These are phyloP conservation scores for Ondatra zibethicus DNA, from an alignment of 2,113 vertebrate species.

Conservation along the genomic window DNA sequence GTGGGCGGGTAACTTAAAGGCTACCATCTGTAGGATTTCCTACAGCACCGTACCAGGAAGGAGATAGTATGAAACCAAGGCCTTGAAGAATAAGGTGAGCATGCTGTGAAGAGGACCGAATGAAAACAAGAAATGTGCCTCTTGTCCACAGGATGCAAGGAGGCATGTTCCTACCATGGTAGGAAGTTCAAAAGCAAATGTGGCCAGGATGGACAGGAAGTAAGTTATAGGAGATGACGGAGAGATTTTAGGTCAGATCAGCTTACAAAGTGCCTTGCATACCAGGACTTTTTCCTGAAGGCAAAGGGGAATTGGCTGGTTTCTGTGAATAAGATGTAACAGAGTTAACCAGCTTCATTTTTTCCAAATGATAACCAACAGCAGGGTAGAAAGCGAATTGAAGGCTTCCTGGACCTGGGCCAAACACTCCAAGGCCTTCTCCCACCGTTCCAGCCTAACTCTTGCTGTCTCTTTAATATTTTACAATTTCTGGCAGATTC, in stretches of 20 bases:
- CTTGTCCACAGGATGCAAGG: not conserved
- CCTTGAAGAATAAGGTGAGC: not conserved
- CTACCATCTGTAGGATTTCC: too few relatives aligned
- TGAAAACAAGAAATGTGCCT: not conserved
- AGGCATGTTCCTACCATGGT: not conserved
- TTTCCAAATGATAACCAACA: constrained; percentile 54
- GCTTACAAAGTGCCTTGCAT: not conserved
- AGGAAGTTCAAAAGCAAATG: not conserved
- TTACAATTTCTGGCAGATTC: constrained; percentile 55
- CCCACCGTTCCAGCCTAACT: not conserved
- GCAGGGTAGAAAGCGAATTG: constrained; percentile 27
- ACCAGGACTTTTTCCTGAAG: constrained; percentile 39
- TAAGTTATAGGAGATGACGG: not conserved
- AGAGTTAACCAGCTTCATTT: constrained; percentile 34
- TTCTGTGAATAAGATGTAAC: constrained; percentile 67
- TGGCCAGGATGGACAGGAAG: not conserved
- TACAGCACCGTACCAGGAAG: not conserved
- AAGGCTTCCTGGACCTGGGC: constrained; percentile 57
- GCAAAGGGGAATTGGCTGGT: constrained; percentile 11
- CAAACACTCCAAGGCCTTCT: constrained; percentile 24
- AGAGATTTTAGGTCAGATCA: not conserved
- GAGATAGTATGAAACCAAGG: not conserved
- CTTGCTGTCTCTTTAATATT: constrained; percentile 52
- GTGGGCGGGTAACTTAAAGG: too few relatives aligned
- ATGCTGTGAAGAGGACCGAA: not conserved